Percentiles rank a stretch among this genome's conserved stretches.
Evolutionary conservation across 2,113 vertebrate species (phyloP).

Genomic region (Cromileptes altivelis): DNA sequence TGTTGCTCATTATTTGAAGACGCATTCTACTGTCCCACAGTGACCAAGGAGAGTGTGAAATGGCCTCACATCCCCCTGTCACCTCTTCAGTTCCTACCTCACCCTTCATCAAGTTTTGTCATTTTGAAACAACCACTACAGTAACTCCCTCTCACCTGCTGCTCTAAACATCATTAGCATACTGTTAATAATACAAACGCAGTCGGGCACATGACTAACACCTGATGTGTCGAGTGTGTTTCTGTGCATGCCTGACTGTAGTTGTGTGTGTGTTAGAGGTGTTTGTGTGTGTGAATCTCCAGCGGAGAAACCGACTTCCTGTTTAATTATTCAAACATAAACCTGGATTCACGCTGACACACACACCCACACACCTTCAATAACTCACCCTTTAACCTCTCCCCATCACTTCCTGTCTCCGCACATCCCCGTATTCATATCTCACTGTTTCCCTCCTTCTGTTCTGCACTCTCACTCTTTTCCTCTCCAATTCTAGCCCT

Average conservation of each 20-base stretch:
- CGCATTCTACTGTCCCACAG: background rate
- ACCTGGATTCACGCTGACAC: slow-evolving; percentile 49
- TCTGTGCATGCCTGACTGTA: slow-evolving; percentile 19
- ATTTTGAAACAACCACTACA: slow-evolving; percentile 20
- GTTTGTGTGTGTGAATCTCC: slow-evolving; percentile 48
- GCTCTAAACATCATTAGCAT: slow-evolving; percentile 49
- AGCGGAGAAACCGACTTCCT: slow-evolving; percentile 57
- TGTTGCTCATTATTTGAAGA: background rate
- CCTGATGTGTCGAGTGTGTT: slow-evolving; percentile 51
- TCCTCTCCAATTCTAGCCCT: slow-evolving; percentile 8
- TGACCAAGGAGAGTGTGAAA: background rate
- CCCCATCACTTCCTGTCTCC: slow-evolving; percentile 44
- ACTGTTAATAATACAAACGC: slow-evolving; percentile 63
- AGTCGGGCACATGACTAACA: slow-evolving; percentile 67
- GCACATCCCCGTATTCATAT: slow-evolving; percentile 24
- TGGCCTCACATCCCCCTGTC: background rate
- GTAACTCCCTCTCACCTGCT: background rate
- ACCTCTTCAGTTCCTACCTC: slow-evolving; percentile 2
- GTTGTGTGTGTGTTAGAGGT: slow-evolving; percentile 20
- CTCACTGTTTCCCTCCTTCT: slow-evolving; percentile 35
- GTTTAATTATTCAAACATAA: slow-evolving; percentile 78
- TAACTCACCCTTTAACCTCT: slow-evolving; percentile 53
- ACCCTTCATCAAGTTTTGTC: slow-evolving; percentile 20
- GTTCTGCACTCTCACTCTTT: slow-evolving; percentile 35
- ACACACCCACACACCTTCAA: slow-evolving; percentile 19